Conservation (phyloP, 1,140 invertebrate genomes). For the Monomorium pharaonis region DNA sequence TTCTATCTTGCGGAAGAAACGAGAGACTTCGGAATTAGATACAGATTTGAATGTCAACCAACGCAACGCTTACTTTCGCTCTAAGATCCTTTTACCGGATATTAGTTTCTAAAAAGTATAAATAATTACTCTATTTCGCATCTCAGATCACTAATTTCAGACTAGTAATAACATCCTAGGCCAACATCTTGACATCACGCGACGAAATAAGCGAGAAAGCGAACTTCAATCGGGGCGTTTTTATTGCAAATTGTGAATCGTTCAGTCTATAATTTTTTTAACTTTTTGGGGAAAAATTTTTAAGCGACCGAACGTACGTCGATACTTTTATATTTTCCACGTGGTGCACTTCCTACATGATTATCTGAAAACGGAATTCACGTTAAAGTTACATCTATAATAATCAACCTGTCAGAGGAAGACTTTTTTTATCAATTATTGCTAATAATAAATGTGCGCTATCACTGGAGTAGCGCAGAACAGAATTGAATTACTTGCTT, state of each 20-base stretch:
- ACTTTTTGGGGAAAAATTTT: neutral
- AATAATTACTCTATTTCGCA: neutral
- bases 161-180: constrained; percentile 9
- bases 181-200: neutral
- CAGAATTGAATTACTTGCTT: constrained; percentile 36
- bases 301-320: neutral
- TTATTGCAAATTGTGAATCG: neutral
- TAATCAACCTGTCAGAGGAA: neutral
- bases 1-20: neutral
- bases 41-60: neutral
- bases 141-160: neutral
- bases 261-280: neutral
- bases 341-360: neutral
- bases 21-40: neutral
- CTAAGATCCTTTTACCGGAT: neutral
- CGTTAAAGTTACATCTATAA: neutral
- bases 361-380: neutral
- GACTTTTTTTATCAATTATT: neutral
- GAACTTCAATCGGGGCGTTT: neutral
- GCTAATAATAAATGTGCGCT: constrained; percentile 12
- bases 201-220: neutral
- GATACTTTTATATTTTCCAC: neutral
- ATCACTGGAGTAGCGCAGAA: neutral
- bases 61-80: neutral
- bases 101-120: neutral